Evolutionary conservation across 1,140 invertebrate species (phyloP), one percentile per base, ranked within the genome.

Genomic region (Drosophila nigrodunni): DNA sequence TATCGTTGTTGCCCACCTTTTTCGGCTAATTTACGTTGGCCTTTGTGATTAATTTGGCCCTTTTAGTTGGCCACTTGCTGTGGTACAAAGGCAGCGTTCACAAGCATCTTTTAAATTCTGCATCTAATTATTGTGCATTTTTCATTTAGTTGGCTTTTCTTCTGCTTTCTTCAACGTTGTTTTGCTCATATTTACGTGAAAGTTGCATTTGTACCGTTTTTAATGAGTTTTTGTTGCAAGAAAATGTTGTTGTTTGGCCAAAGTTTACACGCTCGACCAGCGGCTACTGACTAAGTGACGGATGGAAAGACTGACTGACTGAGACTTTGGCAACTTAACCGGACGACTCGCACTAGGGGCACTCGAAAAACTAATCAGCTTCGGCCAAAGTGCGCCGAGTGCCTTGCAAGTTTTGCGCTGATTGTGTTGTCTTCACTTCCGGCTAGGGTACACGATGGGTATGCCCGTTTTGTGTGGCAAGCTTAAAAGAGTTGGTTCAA

Each of bases 311-410:
- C 54, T 47, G 44, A 44, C 50, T 68, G 65, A 60, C 77, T 68
- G 25, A 30, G 25, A 30, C 73, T 67, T 59, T 77, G 76, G 58
- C 59, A 60, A 71, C 76, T 79, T 82, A 83, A 74, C 83, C 78
- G 77, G 50, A 77, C 77, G 77, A 72, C 70, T 83, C 66, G 77
- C 74, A 73, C 83, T 89, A 69, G 77, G 78, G 85, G 80, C 85
- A 81, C 85, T 89, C 75, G 74, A 89, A 89, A 89, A 89, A 89
- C 85, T 89, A 89, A 89, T 89, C 85, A 89, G 85, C 75, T 68
- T 65, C 67, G 78, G 78, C 65, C 75, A 81, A 82, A 77, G 64
- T 49, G 70, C 66, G 52, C 43, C 25, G 41, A 70, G 57, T 54
- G 64, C 21, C 61, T 58, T 55, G 54, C 49, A 58, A 73, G 43